Evolutionary conservation across 2,113 vertebrate species (phyloP).

Genomic region (Nothocercus nigrocapillus): DNA sequence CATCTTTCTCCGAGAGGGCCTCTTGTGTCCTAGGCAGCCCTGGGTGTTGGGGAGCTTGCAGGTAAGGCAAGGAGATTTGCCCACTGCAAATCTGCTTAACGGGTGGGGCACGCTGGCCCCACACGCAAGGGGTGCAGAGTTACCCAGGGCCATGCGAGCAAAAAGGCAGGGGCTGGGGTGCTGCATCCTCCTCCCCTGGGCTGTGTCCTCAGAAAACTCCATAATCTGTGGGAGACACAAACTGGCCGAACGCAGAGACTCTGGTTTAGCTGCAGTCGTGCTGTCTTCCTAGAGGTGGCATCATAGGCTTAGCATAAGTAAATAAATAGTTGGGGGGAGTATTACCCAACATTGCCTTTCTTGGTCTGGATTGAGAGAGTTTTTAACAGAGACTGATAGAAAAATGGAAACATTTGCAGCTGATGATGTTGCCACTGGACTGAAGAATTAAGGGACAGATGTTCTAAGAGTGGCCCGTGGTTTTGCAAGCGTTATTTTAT

Average conservation of each 20-base stretch:
- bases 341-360: neutral
- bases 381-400: neutral
- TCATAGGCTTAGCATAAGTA: neutral
- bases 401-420: neutral
- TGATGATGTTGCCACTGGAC: accelerated
- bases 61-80: neutral
- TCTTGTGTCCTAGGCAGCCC: too few relatives aligned
- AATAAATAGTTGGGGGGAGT: neutral
- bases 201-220: neutral
- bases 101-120: neutral
- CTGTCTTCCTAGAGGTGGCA: constrained; percentile 34
- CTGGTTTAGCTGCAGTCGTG: constrained; percentile 8
- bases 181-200: too few relatives aligned
- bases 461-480: neutral
- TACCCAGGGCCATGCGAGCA: neutral
- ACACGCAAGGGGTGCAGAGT: too few relatives aligned
- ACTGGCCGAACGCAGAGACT: accelerated
- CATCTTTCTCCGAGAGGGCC: too few relatives aligned
- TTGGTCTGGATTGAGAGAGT: neutral
- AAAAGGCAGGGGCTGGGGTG: neutral
- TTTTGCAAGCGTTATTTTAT: neutral
- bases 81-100: neutral
- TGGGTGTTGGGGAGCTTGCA: neutral
- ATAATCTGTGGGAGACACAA: neutral
- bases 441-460: neutral